Evolutionary conservation across 2,888 invertebrate genomes (phyloP).

Genomic region (Cephus pulcher): DNA sequence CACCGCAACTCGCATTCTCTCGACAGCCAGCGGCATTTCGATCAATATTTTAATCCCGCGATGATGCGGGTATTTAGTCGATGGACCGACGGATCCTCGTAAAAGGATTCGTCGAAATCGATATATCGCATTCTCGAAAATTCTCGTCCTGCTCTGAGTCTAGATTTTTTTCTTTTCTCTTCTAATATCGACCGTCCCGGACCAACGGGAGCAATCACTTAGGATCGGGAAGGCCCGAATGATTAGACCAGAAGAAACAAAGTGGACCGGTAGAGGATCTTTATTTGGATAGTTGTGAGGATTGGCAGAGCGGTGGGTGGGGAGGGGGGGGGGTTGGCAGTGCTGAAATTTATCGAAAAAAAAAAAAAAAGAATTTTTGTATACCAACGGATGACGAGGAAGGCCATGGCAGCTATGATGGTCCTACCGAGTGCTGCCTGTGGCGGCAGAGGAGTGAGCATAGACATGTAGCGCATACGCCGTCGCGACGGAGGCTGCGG

Average conservation of each 20-base stretch:
- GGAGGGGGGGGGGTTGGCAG: constrained; percentile 14
- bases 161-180: too few relatives aligned
- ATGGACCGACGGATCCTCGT: constrained; percentile 44
- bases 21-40: constrained; percentile 40
- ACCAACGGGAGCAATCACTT: too few relatives aligned
- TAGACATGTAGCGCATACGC: constrained; percentile 62
- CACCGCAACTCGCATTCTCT: constrained; percentile 57
- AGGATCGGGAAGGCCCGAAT: too few relatives aligned
- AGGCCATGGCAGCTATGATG: constrained; percentile 9
- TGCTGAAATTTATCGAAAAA: constrained; percentile 3
- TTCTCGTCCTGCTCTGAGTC: too few relatives aligned
- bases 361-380: too few relatives aligned
- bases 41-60: constrained; percentile 67
- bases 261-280: not conserved
- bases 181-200: too few relatives aligned
- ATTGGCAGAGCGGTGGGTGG: constrained; percentile 10
- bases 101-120: constrained; percentile 41
- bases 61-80: constrained; percentile 64
- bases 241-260: too few relatives aligned
- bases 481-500: constrained; percentile 67
- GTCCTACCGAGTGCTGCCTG: constrained; percentile 1
- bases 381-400: constrained; percentile 2
- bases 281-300: not conserved
- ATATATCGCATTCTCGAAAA: constrained; percentile 37
- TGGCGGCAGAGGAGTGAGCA: constrained; percentile 29